A percentile compares a stretch with the other conserved stretches of the same genome.
These are phyloP conservation scores for Fistularia tabacaria DNA, from an alignment of 2,797 vertebrate species.

Conservation along the genomic window DNA sequence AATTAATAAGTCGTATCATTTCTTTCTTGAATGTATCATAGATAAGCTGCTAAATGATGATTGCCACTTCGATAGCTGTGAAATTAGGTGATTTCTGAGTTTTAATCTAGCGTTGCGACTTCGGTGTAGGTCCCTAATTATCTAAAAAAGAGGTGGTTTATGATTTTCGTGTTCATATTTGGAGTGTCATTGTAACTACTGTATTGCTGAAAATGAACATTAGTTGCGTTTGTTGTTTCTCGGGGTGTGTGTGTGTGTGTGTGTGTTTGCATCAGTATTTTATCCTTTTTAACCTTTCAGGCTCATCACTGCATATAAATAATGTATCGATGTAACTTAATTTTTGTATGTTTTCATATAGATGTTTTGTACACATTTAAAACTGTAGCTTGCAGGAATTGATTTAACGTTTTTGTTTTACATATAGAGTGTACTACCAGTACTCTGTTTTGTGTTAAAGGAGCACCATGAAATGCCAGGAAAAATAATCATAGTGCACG, in stretches of 20 bases:
- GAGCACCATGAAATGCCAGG: constrained; percentile 84
- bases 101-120: constrained; percentile 91
- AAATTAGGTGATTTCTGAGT: constrained; percentile 98
- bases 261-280: constrained; percentile 96
- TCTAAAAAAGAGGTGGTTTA: constrained; percentile 92
- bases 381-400: constrained; percentile 95
- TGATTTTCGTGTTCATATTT: constrained; percentile 93
- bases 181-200: constrained; percentile 99
- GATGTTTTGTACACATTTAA: constrained; percentile 88
- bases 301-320: constrained; percentile 98
- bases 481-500: constrained; percentile 25
- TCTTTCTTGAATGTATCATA: constrained; percentile 99
- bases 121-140: constrained; percentile 96
- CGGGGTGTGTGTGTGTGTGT: constrained; percentile 66
- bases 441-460: constrained; percentile 58
- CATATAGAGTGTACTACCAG: constrained; percentile 66
- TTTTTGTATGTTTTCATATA: constrained; percentile 93
- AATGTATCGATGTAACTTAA: constrained; percentile 95
- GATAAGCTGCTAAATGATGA: constrained; percentile 99
- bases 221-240: constrained; percentile 90
- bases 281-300: constrained; percentile 91
- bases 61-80: constrained; percentile 99
- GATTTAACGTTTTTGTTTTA: constrained; percentile 85
- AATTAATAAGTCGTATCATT: constrained; percentile 97
- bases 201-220: constrained; percentile 98